Conservation (phyloP, 2,113 vertebrate genomes). For the Uria aalge region DNA sequence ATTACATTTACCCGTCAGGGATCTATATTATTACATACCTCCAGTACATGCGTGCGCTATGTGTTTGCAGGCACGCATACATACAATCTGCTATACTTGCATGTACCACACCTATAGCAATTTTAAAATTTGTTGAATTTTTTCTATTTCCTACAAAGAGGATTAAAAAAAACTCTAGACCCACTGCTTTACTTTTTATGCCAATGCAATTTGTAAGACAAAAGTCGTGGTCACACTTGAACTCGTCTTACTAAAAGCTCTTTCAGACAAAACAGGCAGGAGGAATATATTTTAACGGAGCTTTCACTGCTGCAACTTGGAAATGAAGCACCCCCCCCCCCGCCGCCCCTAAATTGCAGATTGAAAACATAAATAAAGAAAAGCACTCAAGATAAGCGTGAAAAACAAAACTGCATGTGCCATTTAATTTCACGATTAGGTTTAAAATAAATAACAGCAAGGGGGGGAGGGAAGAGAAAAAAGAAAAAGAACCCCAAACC, state of each 20-base stretch:
- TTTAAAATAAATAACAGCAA: constrained; percentile 21
- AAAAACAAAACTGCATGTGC: neutral
- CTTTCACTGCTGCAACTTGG: neutral
- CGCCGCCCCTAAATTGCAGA: neutral
- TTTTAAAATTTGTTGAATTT: rapidly evolving
- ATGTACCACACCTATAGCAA: rapidly evolving
- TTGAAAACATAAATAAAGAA: neutral
- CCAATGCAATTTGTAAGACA: neutral
- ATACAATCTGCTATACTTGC: rapidly evolving
- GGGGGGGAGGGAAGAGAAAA: rapidly evolving
- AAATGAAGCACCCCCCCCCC: neutral
- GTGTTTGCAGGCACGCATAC: neutral
- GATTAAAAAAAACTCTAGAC: neutral
- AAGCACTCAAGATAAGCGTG: neutral
- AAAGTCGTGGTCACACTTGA: neutral
- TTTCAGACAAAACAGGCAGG: neutral
- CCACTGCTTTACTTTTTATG: neutral
- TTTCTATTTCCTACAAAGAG: neutral
- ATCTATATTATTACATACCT: rapidly evolving
- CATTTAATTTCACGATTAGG: neutral
- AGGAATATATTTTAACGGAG: neutral
- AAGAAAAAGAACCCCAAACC: neutral
- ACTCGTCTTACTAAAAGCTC: neutral
- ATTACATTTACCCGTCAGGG: neutral
- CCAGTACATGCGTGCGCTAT: rapidly evolving